phyloP scores from a whole-genome alignment of 2,113 vertebrate species.

The Caracal caracal region DNA sequence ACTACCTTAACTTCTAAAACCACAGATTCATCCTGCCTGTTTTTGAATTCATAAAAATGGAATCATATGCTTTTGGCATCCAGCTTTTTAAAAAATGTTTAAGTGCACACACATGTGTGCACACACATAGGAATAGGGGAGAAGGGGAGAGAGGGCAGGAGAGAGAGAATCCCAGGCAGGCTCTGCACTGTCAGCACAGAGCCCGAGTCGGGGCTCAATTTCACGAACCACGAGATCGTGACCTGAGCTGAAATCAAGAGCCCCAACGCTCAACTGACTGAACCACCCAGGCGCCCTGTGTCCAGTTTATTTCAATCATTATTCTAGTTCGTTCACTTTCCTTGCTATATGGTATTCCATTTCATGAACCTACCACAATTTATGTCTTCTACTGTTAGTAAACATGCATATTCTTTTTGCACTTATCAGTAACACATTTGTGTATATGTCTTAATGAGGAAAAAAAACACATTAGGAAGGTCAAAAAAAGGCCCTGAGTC shows the following conservation, averaged over 20 bases:
- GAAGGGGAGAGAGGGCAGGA: too few relatives aligned
- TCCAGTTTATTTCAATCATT: neutral
- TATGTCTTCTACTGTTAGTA: neutral
- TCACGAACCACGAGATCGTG: too few relatives aligned
- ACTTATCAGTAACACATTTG: neutral
- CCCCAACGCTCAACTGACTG: too few relatives aligned
- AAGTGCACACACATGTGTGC: too few relatives aligned
- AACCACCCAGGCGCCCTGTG: too few relatives aligned
- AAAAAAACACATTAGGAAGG: neutral
- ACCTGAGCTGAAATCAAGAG: too few relatives aligned
- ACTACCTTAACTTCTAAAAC: neutral
- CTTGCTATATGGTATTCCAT: neutral
- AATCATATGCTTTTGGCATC: neutral
- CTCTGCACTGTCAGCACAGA: too few relatives aligned
- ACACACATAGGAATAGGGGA: too few relatives aligned
- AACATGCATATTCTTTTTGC: neutral
- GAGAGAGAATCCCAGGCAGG: too few relatives aligned
- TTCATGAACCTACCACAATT: neutral
- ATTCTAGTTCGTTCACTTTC: neutral
- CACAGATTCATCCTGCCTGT: neutral
- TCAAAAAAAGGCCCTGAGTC: neutral
- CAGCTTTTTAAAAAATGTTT: too few relatives aligned
- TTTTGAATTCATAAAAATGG: neutral
- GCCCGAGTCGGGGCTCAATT: too few relatives aligned
- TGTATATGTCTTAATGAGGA: neutral